Conservation (phyloP, 1,140 invertebrate genomes). For the Megalopta genalis region DNA sequence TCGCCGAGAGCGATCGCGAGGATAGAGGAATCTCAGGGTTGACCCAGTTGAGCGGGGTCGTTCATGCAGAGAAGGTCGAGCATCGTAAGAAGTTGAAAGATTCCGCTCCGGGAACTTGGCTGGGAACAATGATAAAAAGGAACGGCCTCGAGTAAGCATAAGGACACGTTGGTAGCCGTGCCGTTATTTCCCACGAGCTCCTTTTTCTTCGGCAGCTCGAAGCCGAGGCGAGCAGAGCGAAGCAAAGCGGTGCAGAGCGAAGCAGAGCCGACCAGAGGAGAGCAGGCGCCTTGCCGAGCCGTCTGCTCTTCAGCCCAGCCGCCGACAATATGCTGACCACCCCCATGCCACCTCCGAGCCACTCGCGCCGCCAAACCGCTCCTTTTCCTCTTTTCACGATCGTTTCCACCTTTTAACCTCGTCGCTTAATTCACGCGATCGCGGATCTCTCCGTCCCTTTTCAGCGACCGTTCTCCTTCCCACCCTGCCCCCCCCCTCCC, state of each 20-base stretch:
- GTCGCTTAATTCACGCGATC: conserved; percentile 37
- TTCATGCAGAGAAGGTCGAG: conserved; percentile 17
- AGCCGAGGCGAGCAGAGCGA: not conserved
- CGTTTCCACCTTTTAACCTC: conserved; percentile 47
- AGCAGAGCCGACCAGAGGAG: too few relatives aligned
- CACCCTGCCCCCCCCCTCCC: not conserved
- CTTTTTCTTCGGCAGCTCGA: conserved; percentile 12
- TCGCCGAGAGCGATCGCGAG: not conserved
- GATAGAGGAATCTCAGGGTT: not conserved
- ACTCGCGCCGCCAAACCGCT: not conserved
- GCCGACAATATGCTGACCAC: conserved; percentile 14
- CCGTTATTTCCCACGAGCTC: conserved; percentile 51
- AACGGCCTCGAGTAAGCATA: conserved; percentile 44
- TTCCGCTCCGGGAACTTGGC: conserved; percentile 34
- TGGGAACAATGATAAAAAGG: conserved; percentile 56
- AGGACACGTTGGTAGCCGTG: conserved; percentile 38
- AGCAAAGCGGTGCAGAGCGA: too few relatives aligned
- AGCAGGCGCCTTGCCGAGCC: not conserved
- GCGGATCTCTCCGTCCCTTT: not conserved
- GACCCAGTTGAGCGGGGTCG: conserved; percentile 23
- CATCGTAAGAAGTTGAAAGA: conserved; percentile 56
- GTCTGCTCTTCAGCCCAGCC: not conserved
- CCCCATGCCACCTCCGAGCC: too few relatives aligned
- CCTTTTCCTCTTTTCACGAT: conserved; percentile 24
- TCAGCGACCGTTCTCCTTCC: not conserved